Percentiles rank a stretch among this genome's conserved stretches.
Conservation (phyloP, 2,113 vertebrate genomes). For the Hypocryptadius cinnamomeus region DNA sequence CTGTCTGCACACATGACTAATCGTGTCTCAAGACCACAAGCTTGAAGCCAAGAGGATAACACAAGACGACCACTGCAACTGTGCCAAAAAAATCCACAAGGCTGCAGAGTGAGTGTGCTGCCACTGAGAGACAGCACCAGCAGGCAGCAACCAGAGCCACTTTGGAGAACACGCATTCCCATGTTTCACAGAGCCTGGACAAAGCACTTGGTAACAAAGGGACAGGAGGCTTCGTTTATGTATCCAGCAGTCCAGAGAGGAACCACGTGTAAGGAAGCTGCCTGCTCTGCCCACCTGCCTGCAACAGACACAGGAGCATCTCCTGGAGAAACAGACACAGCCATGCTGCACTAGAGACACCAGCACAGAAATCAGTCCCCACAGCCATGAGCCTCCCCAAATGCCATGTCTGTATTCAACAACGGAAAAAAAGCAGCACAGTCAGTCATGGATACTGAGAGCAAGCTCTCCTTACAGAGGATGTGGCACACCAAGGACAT, state of each 20-base stretch:
- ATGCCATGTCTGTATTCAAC: background rate
- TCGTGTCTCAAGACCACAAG: background rate
- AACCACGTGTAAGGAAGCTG: background rate
- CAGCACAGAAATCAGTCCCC: background rate
- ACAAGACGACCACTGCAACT: background rate
- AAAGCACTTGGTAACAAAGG: background rate
- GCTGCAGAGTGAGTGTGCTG: background rate
- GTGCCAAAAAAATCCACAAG: background rate
- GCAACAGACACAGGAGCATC: background rate
- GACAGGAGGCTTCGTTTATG: background rate
- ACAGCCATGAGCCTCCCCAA: background rate
- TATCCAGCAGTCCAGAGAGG: background rate
- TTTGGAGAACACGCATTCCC: background rate
- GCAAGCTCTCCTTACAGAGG: background rate
- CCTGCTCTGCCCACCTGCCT: background rate
- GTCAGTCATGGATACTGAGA: background rate
- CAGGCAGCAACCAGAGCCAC: background rate
- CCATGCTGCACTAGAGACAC: background rate
- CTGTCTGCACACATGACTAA: constrained; percentile 9
- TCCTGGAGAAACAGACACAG: background rate
- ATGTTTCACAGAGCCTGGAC: background rate
- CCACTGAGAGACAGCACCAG: constrained; percentile 2
- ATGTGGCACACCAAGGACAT: background rate
- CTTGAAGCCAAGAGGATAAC: constrained; percentile 5
- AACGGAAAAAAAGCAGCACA: background rate